Conservation (phyloP, 2,888 invertebrate genomes). For the Cremastinae sp. region DNA sequence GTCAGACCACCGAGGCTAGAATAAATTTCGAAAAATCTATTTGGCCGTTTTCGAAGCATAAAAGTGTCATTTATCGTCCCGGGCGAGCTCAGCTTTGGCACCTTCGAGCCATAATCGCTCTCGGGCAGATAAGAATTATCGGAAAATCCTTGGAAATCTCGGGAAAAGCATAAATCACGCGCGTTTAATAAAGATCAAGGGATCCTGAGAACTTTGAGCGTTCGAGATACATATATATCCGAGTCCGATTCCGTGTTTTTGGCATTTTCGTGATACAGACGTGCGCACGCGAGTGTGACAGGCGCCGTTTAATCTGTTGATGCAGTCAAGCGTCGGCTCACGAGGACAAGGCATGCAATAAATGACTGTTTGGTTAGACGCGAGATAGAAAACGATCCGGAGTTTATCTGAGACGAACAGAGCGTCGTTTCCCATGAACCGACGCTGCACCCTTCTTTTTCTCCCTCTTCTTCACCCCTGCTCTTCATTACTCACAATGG, state of each 20-base stretch:
- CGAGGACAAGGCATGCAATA: slow-evolving; percentile 46
- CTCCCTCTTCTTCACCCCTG: neutral
- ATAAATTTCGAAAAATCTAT: neutral
- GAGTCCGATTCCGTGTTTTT: slow-evolving; percentile 8
- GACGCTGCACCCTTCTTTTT: slow-evolving; percentile 13
- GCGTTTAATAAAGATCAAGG: slow-evolving; percentile 35
- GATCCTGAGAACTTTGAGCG: slow-evolving; percentile 12
- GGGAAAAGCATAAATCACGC: slow-evolving; percentile 40
- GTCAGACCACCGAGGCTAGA: slow-evolving; percentile 20
- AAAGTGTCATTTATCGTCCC: slow-evolving; percentile 18
- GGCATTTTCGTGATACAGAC: neutral
- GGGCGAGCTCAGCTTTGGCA: slow-evolving; percentile 21
- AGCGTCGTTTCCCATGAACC: slow-evolving; percentile 41
- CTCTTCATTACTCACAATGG: slow-evolving; percentile 57
- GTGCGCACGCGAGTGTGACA: slow-evolving; percentile 7
- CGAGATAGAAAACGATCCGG: slow-evolving; percentile 31
- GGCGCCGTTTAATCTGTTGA: slow-evolving; percentile 45
- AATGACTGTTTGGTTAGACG: slow-evolving; percentile 20
- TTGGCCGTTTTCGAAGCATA: neutral
- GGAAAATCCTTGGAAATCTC: slow-evolving; percentile 26
- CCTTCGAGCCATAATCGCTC: slow-evolving; percentile 32
- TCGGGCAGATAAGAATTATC: slow-evolving; percentile 38
- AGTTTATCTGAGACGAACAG: slow-evolving; percentile 44
- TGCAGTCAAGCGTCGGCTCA: slow-evolving; percentile 26
- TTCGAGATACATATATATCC: slow-evolving; percentile 2